phyloP scores from a whole-genome alignment of 2,888 invertebrate genomes.

The Drosophila silvestris region DNA sequence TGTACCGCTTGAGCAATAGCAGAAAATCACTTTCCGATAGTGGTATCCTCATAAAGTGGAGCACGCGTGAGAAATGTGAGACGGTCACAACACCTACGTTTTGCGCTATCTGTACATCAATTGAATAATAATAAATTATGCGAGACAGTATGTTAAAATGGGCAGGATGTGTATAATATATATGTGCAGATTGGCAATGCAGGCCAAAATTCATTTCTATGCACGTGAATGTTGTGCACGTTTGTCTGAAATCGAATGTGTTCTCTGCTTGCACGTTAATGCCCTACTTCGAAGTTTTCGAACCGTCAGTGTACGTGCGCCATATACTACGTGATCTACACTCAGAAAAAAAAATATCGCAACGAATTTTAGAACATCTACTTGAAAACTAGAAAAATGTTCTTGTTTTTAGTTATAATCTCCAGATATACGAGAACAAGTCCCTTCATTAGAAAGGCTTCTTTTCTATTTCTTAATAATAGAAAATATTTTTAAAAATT shows the following conservation, averaged over 20 bases:
- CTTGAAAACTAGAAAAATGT: neutral
- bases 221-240: slow-evolving; percentile 11
- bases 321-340: slow-evolving; percentile 10
- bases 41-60: slow-evolving; percentile 90
- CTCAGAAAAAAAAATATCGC: neutral
- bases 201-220: slow-evolving; percentile 3
- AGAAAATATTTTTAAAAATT: neutral
- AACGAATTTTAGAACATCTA: neutral
- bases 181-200: slow-evolving; percentile 1
- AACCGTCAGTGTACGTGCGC: slow-evolving; percentile 7
- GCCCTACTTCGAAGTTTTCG: slow-evolving; percentile 1
- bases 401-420: neutral
- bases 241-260: slow-evolving; percentile 6
- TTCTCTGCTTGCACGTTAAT: neutral
- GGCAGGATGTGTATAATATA: neutral
- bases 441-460: neutral
- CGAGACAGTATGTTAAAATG: neutral
- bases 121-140: slow-evolving; percentile 5
- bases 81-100: slow-evolving; percentile 91
- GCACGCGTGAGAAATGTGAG: slow-evolving; percentile 90
- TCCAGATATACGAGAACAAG: neutral
- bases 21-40: slow-evolving; percentile 90
- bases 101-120: slow-evolving; percentile 88
- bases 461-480: neutral
- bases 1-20: slow-evolving; percentile 90